These are phyloP conservation scores for Thecocarcelia acutangulata DNA, from an alignment of 2,888 invertebrate species.

Conservation along the genomic window DNA sequence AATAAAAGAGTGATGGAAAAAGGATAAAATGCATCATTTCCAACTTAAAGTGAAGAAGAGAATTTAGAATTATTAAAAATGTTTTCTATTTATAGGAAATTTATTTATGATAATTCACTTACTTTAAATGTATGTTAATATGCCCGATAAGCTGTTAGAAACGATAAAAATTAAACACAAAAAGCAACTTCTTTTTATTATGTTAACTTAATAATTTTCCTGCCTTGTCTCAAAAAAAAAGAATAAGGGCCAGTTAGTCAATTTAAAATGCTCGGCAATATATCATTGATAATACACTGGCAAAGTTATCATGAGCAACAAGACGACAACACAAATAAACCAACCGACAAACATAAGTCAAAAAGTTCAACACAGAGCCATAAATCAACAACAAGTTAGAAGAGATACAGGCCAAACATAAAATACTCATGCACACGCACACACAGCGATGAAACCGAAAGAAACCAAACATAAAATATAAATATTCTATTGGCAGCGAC, in stretches of 20 bases:
- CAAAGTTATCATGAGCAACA: constrained; percentile 48
- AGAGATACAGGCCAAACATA: constrained; percentile 20
- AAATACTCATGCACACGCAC: too few relatives aligned
- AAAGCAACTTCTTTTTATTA: constrained; percentile 32
- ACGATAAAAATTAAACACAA: constrained; percentile 5
- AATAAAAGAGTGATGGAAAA: too few relatives aligned
- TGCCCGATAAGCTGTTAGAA: constrained; percentile 20
- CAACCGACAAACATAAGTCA: constrained; percentile 31
- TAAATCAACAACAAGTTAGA: constrained; percentile 55
- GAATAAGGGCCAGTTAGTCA: constrained; percentile 39
- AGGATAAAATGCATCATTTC: too few relatives aligned
- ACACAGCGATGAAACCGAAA: not conserved
- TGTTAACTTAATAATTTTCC: constrained; percentile 4
- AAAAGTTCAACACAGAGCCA: constrained; percentile 58
- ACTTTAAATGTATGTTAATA: constrained; percentile 32
- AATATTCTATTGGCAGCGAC: constrained; percentile 29
- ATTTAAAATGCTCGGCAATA: constrained; percentile 51
- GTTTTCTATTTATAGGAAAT: too few relatives aligned
- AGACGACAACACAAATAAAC: constrained; percentile 9
- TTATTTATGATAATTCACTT: constrained; percentile 32
- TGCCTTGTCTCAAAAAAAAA: constrained; percentile 10
- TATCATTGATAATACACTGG: constrained; percentile 66
- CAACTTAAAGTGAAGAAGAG: too few relatives aligned
- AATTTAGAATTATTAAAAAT: too few relatives aligned
- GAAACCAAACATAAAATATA: constrained; percentile 25